Evolutionary conservation across 2,797 vertebrate species (phyloP).

Genomic region (Pogonophryne albipinna): DNA sequence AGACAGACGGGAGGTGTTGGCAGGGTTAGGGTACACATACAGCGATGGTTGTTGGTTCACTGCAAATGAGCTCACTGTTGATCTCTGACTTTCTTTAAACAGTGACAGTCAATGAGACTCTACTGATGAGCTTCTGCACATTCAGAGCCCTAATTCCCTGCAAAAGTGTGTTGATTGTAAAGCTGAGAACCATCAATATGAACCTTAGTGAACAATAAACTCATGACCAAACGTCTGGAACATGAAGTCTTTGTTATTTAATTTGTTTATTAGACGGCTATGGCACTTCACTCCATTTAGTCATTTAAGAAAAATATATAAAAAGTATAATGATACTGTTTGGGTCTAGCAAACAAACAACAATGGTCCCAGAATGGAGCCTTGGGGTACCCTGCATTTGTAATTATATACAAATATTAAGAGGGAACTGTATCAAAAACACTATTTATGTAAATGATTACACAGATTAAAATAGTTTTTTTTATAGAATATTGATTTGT

Average conservation of each 20-base stretch:
- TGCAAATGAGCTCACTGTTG: slow-evolving; percentile 13
- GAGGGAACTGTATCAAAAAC: background rate
- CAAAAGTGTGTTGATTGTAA: background rate
- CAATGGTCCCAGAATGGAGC: background rate
- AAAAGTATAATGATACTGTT: background rate
- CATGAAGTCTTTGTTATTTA: background rate
- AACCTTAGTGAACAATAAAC: too few species aligned
- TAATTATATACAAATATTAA: background rate
- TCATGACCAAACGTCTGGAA: background rate
- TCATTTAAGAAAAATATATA: background rate
- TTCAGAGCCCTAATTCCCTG: background rate
- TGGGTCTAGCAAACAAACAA: background rate
- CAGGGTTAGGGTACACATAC: slow-evolving; percentile 15
- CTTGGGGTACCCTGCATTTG: background rate
- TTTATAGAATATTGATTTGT: too few species aligned
- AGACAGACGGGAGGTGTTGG: slow-evolving; percentile 36
- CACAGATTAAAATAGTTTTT: too few species aligned
- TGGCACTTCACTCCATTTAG: too few species aligned
- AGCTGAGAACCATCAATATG: background rate
- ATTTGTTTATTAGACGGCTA: background rate
- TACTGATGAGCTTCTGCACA: background rate
- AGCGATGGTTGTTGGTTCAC: background rate
- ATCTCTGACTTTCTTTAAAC: slow-evolving; percentile 5
- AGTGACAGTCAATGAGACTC: background rate
- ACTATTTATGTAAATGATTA: background rate